These are phyloP conservation scores for Drosophila nikananu DNA, from an alignment of 1,140 invertebrate genomes.

Conservation along the genomic window DNA sequence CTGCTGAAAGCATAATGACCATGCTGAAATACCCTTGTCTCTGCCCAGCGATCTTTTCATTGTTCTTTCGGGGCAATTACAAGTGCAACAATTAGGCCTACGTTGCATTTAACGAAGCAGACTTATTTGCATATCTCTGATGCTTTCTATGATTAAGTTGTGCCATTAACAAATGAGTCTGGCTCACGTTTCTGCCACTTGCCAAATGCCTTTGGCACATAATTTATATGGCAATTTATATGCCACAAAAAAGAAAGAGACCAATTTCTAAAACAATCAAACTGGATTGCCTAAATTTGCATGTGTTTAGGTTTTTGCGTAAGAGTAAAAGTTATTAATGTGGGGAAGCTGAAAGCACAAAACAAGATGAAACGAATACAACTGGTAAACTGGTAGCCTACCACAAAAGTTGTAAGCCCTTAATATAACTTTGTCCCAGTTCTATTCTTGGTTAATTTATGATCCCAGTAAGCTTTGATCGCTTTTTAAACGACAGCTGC, in stretches of 20 bases:
- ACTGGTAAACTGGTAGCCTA: no score
- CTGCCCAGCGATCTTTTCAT: constrained; percentile 24
- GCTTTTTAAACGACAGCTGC: no score
- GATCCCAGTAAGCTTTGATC: no score
- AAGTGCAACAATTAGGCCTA: constrained; percentile 42
- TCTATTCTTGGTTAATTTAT: no score
- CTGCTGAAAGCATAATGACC: constrained; percentile 53
- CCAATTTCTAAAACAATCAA: constrained; percentile 64
- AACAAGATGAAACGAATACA: not conserved
- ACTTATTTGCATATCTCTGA: constrained; percentile 34
- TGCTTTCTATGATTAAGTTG: constrained; percentile 36
- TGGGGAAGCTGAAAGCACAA: constrained; percentile 19
- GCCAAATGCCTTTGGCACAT: constrained; percentile 1
- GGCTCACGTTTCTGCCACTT: constrained; percentile 4
- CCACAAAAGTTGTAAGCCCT: no score
- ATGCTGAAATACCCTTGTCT: constrained; percentile 39
- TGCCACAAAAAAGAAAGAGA: constrained; percentile 43
- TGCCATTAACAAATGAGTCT: constrained; percentile 40
- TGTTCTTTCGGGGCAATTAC: constrained; percentile 36
- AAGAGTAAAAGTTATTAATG: constrained; percentile 82
- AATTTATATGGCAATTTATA: constrained; percentile 28
- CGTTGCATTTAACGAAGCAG: constrained; percentile 1
- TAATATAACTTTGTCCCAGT: no score
- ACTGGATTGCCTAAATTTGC: constrained; percentile 43
- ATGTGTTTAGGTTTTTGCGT: constrained; percentile 57